Evolutionary conservation across 2,113 vertebrate genomes (phyloP), one percentile per base, ranked within the genome.

Genomic region (Siniperca knerii): DNA sequence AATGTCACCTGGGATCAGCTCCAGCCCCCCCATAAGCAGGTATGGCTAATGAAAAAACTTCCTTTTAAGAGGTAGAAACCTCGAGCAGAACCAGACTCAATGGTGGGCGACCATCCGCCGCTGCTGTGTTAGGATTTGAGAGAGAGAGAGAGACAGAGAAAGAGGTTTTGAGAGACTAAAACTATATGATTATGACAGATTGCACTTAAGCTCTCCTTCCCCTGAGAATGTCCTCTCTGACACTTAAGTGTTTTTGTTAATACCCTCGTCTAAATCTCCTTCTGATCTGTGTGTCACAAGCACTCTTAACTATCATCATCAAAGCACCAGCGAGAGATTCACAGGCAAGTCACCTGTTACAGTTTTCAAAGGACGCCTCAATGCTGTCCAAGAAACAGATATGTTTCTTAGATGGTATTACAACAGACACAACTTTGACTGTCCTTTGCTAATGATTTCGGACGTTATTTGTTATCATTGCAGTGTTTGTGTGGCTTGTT

Each of bases 201-300:
- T 60, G 62, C 62, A 33, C 76, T 81, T 69, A 75, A 87, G 75
- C 78, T 74, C 52, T 79, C 16, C 25, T 35, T 89, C 67, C 35
- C 33, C 13, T 46, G 72, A 79, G 70, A 75, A 73, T 76, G 77
- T 77, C 70, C 75, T 62, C 64, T 50, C 48, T 81, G 86, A 72
- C 88, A 62, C 78, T 46, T 29, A 69, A 85, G 74, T 77, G 58
- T 83, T 86, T 82, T 54, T 73, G 46, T 74, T 89, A 57, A 85
- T 79, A 52, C 37, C 52, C 65, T 73, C 48, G 54, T 87, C 58
- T 57, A 75, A 74, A 82, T 89, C 85, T 71, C 81, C 81, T 44
- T 87, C 66, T 77, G 62, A 84, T 89, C 62, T 77, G 66, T 81
- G 64, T 50, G 77, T 78, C 86, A 67, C 61, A 55, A 74, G 35